phyloP scores from a whole-genome alignment of 2,888 invertebrate genomes.

The Watsonalla cultraria region DNA sequence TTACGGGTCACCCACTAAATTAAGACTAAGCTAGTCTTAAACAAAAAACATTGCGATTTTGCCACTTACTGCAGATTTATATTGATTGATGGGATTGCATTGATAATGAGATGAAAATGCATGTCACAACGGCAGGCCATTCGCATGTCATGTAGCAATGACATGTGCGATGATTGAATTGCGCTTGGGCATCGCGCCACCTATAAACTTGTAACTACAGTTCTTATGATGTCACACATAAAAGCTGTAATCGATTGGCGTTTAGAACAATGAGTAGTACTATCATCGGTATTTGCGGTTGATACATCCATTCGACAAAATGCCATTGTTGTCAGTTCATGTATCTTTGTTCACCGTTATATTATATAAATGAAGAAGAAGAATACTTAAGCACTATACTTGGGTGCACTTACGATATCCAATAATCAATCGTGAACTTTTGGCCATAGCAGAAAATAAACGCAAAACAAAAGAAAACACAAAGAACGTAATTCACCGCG shows the following conservation, averaged over 20 bases:
- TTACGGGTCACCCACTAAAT: no score
- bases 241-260: background rate
- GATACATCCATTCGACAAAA: constrained; percentile 23
- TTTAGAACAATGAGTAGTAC: constrained; percentile 2
- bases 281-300: constrained; percentile 12
- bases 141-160: constrained; percentile 37
- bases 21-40: no score
- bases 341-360: no score
- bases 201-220: constrained; percentile 10
- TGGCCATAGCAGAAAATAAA: no score
- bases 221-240: background rate
- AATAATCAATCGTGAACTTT: no score
- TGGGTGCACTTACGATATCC: no score
- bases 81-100: background rate
- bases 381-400: no score
- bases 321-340: background rate
- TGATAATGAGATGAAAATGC: constrained; percentile 4
- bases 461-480: no score
- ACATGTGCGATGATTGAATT: constrained; percentile 42
- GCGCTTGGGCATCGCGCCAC: constrained; percentile 18
- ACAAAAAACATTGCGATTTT: no score
- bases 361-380: no score
- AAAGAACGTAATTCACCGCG: no score
- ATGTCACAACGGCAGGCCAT: constrained; percentile 12
- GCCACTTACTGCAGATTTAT: no score